phyloP scores from a whole-genome alignment of 2,888 invertebrate species.

The Athalia cordata region DNA sequence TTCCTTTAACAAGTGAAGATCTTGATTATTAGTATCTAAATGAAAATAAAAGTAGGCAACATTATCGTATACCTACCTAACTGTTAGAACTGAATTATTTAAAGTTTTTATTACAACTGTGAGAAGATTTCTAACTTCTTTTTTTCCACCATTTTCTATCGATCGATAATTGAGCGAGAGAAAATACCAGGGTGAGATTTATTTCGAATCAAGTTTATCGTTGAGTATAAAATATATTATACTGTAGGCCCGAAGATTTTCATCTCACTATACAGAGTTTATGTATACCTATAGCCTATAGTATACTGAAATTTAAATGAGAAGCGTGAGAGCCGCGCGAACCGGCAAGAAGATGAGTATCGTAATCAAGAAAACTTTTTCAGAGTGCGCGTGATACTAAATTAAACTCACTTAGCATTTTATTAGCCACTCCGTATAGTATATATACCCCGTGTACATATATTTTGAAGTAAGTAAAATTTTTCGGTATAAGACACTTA shows the following conservation, averaged over 20 bases:
- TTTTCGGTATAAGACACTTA: too few species aligned
- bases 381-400: constrained; percentile 2
- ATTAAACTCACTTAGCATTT: constrained; percentile 23
- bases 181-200: not conserved
- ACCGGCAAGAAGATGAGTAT: not conserved
- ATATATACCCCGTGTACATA: too few species aligned
- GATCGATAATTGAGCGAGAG: not conserved
- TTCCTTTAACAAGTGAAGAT: not conserved
- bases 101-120: not conserved
- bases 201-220: constrained; percentile 19
- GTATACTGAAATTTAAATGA: constrained; percentile 17
- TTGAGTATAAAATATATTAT: constrained; percentile 4
- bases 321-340: not conserved
- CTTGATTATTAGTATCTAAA: not conserved
- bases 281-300: too few species aligned
- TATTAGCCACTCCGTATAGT: constrained; percentile 2
- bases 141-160: not conserved
- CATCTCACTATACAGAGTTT: not conserved
- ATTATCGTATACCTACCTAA: not conserved
- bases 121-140: not conserved
- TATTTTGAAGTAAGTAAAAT: too few species aligned
- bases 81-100: not conserved
- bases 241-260: not conserved
- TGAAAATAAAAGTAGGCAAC: not conserved
- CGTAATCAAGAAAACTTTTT: constrained; percentile 20